A percentile compares a stretch with the other conserved stretches of the same genome.
These are phyloP conservation scores for Molorchus minor DNA, from an alignment of 2,888 invertebrate species.

Conservation along the genomic window DNA sequence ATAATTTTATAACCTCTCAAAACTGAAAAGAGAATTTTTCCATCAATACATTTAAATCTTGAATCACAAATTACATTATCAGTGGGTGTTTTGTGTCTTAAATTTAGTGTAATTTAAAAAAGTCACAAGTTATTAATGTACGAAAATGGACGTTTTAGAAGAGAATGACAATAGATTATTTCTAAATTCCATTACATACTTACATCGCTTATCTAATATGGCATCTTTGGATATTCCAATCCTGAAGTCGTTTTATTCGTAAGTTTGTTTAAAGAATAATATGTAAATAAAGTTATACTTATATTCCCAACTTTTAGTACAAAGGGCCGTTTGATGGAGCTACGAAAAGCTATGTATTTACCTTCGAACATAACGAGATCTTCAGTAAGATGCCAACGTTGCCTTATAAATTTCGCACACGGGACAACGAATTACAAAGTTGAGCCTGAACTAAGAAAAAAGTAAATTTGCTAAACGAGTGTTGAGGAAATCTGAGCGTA, in stretches of 20 bases:
- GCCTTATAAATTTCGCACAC: slow-evolving; percentile 31
- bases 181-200: slow-evolving; percentile 32
- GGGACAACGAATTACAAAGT: slow-evolving; percentile 36
- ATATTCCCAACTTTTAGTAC: slow-evolving; percentile 22
- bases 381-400: slow-evolving; percentile 32
- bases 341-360: slow-evolving; percentile 27
- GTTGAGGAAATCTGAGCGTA: slow-evolving; percentile 20
- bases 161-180: slow-evolving; percentile 24
- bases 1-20: too few species aligned
- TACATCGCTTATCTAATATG: slow-evolving; percentile 30
- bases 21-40: too few species aligned
- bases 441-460: slow-evolving; percentile 24
- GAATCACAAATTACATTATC: too few species aligned
- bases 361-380: slow-evolving; percentile 25
- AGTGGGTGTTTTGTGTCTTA: too few species aligned
- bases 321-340: slow-evolving; percentile 33
- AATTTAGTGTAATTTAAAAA: too few species aligned
- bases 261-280: slow-evolving; percentile 10
- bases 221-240: slow-evolving; percentile 25
- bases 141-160: too few species aligned
- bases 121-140: too few species aligned
- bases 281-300: slow-evolving; percentile 3
- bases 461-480: slow-evolving; percentile 34
- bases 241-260: slow-evolving; percentile 33
- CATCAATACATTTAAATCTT: too few species aligned